Evolutionary conservation across 1,140 invertebrate genomes (phyloP).

Genomic region (Lucilia sericata): DNA sequence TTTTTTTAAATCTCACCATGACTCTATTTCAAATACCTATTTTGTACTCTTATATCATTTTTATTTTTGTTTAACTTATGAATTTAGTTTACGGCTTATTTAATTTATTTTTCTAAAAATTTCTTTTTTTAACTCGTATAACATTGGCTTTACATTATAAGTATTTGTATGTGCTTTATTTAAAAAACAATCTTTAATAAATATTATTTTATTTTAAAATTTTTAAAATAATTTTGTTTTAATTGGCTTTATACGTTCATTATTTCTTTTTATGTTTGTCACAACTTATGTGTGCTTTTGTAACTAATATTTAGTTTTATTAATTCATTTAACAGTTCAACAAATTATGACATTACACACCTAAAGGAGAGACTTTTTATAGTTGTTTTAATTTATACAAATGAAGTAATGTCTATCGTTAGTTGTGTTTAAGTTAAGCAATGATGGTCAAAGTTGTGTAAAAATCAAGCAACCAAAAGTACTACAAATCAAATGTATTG

Average conservation of each 20-base stretch:
- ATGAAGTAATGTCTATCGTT: no score
- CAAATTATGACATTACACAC: background rate
- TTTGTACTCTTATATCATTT: background rate
- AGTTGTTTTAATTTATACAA: no score
- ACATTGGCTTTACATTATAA: constrained; percentile 23
- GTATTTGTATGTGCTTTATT: constrained; percentile 16
- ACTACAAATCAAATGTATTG: no score
- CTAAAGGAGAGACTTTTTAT: no score
- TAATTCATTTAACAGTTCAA: background rate
- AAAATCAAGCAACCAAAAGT: no score
- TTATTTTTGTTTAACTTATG: background rate
- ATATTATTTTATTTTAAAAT: constrained; percentile 33
- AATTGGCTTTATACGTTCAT: constrained; percentile 19
- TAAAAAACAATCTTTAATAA: background rate
- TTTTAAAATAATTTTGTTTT: constrained; percentile 34
- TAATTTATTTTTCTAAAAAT: background rate
- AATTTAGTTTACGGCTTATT: constrained; percentile 49
- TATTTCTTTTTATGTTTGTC: constrained; percentile 4
- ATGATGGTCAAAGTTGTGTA: no score
- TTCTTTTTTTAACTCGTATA: background rate
- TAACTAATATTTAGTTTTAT: constrained; percentile 25
- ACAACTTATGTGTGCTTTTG: background rate
- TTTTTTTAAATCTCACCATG: background rate
- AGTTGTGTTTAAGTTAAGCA: no score
- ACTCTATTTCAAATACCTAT: background rate